Evolutionary conservation across 2,888 invertebrate species (phyloP).

Genomic region (Ephialtes manifestator): DNA sequence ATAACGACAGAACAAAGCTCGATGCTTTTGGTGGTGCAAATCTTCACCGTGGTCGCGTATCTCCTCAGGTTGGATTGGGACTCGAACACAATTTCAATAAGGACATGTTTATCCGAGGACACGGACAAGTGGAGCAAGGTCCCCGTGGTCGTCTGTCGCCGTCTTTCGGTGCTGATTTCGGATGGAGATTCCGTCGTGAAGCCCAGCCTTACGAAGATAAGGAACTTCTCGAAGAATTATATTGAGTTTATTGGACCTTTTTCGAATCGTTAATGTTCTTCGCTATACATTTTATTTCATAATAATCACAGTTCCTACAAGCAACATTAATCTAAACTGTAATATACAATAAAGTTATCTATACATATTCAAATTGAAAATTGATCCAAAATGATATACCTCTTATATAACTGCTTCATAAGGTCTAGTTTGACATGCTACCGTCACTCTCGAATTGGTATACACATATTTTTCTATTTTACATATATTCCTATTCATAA

Average conservation of each 20-base stretch:
- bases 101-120: constrained; percentile 69
- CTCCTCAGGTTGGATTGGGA: constrained; percentile 71
- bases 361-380: too few species aligned
- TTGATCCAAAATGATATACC: too few species aligned
- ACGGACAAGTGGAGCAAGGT: constrained; percentile 62
- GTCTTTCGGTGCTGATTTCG: constrained; percentile 60
- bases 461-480: too few species aligned
- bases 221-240: background rate
- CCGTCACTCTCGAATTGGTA: too few species aligned
- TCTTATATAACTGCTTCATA: too few species aligned
- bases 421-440: too few species aligned
- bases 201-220: background rate
- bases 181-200: constrained; percentile 68
- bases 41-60: constrained; percentile 55
- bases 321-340: too few species aligned
- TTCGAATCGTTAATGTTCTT: too few species aligned
- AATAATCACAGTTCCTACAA: too few species aligned
- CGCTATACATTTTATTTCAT: background rate
- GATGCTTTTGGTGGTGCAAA: constrained; percentile 71
- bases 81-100: constrained; percentile 67
- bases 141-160: constrained; percentile 62
- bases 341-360: too few species aligned
- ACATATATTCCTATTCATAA: too few species aligned
- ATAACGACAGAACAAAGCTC: constrained; percentile 60
- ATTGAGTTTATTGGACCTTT: too few species aligned